Percentiles rank a stretch among this genome's conserved stretches.
phyloP scores from a whole-genome alignment of 1,140 invertebrate species.

The Euborellia annulipes region DNA sequence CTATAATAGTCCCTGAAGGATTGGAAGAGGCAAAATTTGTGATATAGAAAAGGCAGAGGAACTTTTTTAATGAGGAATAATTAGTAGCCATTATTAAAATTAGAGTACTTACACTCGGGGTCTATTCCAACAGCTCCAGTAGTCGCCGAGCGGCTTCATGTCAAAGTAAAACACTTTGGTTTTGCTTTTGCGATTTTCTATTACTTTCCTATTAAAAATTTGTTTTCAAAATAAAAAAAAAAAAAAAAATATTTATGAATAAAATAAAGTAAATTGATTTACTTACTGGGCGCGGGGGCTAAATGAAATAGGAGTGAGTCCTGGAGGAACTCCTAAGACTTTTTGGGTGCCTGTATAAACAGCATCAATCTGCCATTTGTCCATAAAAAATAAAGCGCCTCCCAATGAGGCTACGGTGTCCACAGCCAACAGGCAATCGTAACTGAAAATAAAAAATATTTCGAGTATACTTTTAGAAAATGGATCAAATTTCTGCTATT shows the following conservation, averaged over 20 bases:
- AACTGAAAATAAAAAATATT: too few species aligned
- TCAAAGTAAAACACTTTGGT: constrained; percentile 58
- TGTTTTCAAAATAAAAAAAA: too few species aligned
- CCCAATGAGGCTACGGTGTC: constrained; percentile 73
- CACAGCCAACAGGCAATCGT: constrained; percentile 56
- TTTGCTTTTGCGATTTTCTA: constrained; percentile 42
- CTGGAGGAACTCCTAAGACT: constrained; percentile 60
- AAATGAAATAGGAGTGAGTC: constrained; percentile 74
- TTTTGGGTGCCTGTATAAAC: constrained; percentile 80
- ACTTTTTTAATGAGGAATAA: background rate
- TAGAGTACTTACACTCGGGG: constrained; percentile 24
- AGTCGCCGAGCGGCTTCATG: constrained; percentile 50
- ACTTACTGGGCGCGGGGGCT: constrained; percentile 57
- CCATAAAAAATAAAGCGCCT: constrained; percentile 58
- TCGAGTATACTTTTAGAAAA: constrained; percentile 5
- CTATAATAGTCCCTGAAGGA: background rate
- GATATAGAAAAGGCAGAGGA: background rate
- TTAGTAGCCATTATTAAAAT: background rate
- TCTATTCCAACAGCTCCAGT: constrained; percentile 56
- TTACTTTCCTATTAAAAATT: constrained; percentile 34
- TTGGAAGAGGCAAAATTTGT: background rate
- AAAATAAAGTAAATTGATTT: constrained; percentile 3
- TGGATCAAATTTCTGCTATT: constrained; percentile 2
- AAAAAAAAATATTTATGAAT: too few species aligned
- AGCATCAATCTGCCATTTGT: constrained; percentile 65